Conservation (phyloP, 1,140 invertebrate species). For the Drosophila arizonae region DNA sequence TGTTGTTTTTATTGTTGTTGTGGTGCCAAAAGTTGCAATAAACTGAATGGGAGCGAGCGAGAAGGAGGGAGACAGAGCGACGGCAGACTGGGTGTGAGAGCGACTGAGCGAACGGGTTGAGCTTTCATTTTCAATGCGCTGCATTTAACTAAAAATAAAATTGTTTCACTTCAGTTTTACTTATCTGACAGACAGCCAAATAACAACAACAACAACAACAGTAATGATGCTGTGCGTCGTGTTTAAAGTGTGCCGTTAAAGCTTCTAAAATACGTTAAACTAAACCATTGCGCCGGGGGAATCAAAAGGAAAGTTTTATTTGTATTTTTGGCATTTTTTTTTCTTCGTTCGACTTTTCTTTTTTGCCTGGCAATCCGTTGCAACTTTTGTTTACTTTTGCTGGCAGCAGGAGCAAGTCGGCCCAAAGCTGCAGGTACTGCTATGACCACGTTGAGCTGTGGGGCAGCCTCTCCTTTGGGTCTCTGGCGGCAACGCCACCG, state of each 20-base stretch:
- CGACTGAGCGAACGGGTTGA: background rate
- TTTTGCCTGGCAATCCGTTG: constrained; percentile 56
- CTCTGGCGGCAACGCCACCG: constrained; percentile 12
- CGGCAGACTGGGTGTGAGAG: too few species aligned
- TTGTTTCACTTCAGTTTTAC: constrained; percentile 38
- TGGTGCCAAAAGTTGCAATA: constrained; percentile 22
- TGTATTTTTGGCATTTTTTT: constrained; percentile 60
- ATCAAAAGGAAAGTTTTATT: constrained; percentile 67
- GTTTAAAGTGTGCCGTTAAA: constrained; percentile 15
- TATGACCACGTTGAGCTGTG: constrained; percentile 32
- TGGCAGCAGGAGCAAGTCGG: constrained; percentile 47
- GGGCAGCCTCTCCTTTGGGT: constrained; percentile 11
- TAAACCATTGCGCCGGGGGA: constrained; percentile 32
- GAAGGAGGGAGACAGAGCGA: background rate
- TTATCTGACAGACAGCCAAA: background rate
- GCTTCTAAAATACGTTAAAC: constrained; percentile 26
- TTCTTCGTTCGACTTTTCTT: background rate
- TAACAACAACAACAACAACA: background rate
- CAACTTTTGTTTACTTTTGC: constrained; percentile 45
- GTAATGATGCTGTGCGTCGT: constrained; percentile 12
- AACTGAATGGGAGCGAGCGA: constrained; percentile 6
- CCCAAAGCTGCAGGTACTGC: constrained; percentile 57
- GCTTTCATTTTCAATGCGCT: constrained; percentile 48
- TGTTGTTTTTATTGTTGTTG: constrained; percentile 8
- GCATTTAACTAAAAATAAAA: constrained; percentile 63